Conservation (phyloP, 2,797 vertebrate genomes). For the Pseudotriccus pelzelni region DNA sequence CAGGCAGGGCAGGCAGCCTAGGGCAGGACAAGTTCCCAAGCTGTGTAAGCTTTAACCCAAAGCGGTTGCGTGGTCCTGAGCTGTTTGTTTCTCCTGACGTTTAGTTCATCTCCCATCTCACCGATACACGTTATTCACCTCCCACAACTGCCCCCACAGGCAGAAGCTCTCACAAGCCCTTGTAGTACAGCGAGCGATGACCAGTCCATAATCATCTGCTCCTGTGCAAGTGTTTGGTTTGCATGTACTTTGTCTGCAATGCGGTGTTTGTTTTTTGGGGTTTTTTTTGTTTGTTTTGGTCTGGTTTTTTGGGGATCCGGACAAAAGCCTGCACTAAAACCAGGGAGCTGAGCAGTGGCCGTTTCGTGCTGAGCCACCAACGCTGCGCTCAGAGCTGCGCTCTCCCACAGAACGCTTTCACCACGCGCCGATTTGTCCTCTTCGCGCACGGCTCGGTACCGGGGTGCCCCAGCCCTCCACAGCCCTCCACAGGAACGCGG, state of each 20-base stretch:
- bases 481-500: too few relatives aligned
- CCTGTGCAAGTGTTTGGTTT: background rate
- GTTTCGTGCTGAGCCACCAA: background rate
- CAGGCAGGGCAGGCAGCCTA: background rate
- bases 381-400: background rate
- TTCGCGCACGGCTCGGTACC: background rate
- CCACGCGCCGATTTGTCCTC: too few relatives aligned
- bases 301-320: too few relatives aligned
- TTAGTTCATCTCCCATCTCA: background rate
- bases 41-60: background rate
- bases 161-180: background rate
- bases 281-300: background rate
- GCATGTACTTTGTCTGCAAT: background rate
- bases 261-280: background rate
- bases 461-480: background rate
- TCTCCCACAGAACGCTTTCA: rapidly evolving
- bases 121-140: rapidly evolving
- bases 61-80: rapidly evolving
- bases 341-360: rapidly evolving
- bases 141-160: too few relatives aligned
- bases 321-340: background rate
- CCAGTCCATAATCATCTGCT: rapidly evolving
- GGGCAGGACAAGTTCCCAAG: background rate
- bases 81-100: background rate
- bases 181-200: rapidly evolving